A percentile compares a stretch with the other conserved stretches of the same genome.
Evolutionary conservation across 1,140 invertebrate species (phyloP).

Genomic region (Penaeus chinensis): DNA sequence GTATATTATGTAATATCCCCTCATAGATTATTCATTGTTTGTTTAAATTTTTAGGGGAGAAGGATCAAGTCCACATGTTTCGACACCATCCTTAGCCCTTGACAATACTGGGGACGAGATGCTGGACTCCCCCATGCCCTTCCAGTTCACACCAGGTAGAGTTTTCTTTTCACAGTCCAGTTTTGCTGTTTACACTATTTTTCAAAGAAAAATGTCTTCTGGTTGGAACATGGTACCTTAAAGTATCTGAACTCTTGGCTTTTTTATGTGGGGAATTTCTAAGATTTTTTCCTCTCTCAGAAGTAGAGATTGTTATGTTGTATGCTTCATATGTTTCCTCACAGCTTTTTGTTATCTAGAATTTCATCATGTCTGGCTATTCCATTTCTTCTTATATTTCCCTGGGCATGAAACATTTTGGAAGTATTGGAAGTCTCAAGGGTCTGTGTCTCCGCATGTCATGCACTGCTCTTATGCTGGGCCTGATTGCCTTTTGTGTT

Average conservation of each 20-base stretch:
- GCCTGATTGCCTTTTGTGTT: slow-evolving; percentile 4
- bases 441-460: slow-evolving; percentile 37
- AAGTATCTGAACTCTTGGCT: no score
- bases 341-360: slow-evolving; percentile 36
- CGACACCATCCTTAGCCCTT: slow-evolving; percentile 42
- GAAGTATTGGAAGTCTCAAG: slow-evolving; percentile 10
- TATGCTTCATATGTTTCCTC: slow-evolving; percentile 11
- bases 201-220: no score
- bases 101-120: slow-evolving; percentile 46
- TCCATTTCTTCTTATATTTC: slow-evolving; percentile 5
- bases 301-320: slow-evolving; percentile 35
- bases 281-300: not conserved
- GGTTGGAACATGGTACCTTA: no score
- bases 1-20: not conserved
- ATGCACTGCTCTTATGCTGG: slow-evolving; percentile 11
- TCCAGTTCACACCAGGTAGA: slow-evolving; percentile 52
- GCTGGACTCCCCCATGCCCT: slow-evolving; percentile 46
- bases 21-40: not conserved
- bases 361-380: slow-evolving; percentile 6
- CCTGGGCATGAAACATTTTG: slow-evolving; percentile 45
- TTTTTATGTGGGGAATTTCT: no score
- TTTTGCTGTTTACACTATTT: not conserved
- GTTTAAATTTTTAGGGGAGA: slow-evolving; percentile 40
- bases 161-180: not conserved
- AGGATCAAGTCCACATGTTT: slow-evolving; percentile 45